Conservation (phyloP, 2,888 invertebrate species). For the Smittia aterrima region DNA sequence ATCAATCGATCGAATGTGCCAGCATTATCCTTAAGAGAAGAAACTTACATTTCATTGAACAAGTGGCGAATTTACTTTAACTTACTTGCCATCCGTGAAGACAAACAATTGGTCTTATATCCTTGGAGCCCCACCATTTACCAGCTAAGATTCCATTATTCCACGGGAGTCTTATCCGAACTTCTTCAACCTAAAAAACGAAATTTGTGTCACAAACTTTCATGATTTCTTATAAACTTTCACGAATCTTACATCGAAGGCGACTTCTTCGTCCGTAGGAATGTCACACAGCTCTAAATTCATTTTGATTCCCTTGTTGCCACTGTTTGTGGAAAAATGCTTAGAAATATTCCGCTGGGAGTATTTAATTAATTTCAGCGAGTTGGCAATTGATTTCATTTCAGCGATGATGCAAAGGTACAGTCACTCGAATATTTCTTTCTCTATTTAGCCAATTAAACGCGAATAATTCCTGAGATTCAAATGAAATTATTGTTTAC, state of each 20-base stretch:
- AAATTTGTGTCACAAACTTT: too few relatives aligned
- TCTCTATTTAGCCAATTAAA: too few relatives aligned
- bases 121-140: conserved; percentile 67
- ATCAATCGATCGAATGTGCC: conserved; percentile 70
- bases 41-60: background rate
- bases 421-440: too few relatives aligned
- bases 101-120: conserved; percentile 63
- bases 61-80: background rate
- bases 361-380: too few relatives aligned
- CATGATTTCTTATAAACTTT: background rate
- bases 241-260: background rate
- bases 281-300: background rate
- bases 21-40: conserved; percentile 61
- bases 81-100: conserved; percentile 72
- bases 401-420: too few relatives aligned
- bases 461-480: too few relatives aligned
- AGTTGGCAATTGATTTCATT: too few relatives aligned
- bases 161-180: conserved; percentile 65
- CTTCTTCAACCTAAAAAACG: conserved; percentile 63
- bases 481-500: too few relatives aligned
- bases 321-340: too few relatives aligned
- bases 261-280: conserved; percentile 16
- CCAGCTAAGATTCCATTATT: conserved; percentile 64
- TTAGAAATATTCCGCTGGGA: too few relatives aligned
- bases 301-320: background rate